Base-by-base conservation (phyloP, 2,888 invertebrate species). In the Ochropacha duplaris region DNA sequence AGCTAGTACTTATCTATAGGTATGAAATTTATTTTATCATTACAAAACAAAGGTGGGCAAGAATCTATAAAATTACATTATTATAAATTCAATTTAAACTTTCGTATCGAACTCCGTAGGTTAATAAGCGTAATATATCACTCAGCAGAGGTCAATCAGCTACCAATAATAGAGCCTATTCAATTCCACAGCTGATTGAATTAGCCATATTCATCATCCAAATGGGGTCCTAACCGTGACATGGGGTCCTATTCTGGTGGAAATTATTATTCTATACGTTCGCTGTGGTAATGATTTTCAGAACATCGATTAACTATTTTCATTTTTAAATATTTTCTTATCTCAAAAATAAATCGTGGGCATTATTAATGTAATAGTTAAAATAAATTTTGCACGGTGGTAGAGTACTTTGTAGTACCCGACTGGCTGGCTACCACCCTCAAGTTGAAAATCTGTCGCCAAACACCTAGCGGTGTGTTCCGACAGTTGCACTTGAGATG, bases 131-230 rank as follows among this genome's bases (percentile, higher is more conserved):
- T 72, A 61, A 87, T 88, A 74, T 66, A 86, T 88, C 88, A 87
- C 83, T 62, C 82, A 16, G 68, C 68, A 66, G 81, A 61, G 74
- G 69, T 70, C 76, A 66, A 71, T 75, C 71, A 66, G 87, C 90
- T 88, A 88, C 88, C 81, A 81, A 64, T 69, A 81, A 64, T 69
- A 59, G 59, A 61, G 66, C 56, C 72, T 74, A 76, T 76, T 72
- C 72, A 69, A 66, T 59, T 63, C 62, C 64, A 60, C 64, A 72
- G 68, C 74, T 87, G 87, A 88, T 89, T 88, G 81, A 89, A 89
- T 89, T 88, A 85, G 79, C 64, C 71, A 62, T 77, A 89, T 90
- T 75, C 79, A 88, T 90, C 89, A 88, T 83, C 61, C 76, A 79
- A 83, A 85, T 84, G 75, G 76, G 72, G 74, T 61, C 62, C 68